Evolutionary conservation across 23 tunicate species (phyloP).

Genomic region (Clavelina lepadiformis): DNA sequence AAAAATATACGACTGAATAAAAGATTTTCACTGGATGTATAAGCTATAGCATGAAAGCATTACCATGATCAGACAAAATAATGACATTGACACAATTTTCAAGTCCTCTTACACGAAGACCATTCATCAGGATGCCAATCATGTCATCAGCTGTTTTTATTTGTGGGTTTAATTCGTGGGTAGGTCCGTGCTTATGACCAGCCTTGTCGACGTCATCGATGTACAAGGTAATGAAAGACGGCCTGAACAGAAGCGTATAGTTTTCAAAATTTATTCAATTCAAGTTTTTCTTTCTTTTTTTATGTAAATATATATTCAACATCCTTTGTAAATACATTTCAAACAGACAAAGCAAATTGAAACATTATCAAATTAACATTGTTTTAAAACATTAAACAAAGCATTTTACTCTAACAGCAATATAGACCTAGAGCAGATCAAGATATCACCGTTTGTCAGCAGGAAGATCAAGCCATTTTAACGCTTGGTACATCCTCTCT

Average conservation of each 20-base stretch:
- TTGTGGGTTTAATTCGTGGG: slow-evolving; percentile 17
- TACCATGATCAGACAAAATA: slow-evolving; percentile 82
- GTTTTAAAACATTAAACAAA: no score
- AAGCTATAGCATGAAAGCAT: no score
- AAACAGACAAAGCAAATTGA: no score
- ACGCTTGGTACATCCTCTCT: slow-evolving; percentile 73
- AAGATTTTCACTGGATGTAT: no score
- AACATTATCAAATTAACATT: no score
- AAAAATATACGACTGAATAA: not conserved
- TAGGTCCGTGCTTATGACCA: slow-evolving; percentile 63
- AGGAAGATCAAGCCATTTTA: slow-evolving; percentile 91
- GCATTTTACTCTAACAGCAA: no score
- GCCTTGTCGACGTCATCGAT: slow-evolving; percentile 64
- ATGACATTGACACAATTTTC: slow-evolving; percentile 86
- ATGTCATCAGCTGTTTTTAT: slow-evolving; percentile 37
- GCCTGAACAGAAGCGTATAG: no score
- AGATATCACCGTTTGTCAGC: slow-evolving; percentile 62
- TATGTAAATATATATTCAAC: no score
- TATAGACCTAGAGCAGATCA: no score
- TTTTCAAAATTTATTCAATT: no score
- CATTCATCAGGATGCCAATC: slow-evolving; percentile 70
- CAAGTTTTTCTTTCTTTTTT: no score
- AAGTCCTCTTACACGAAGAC: slow-evolving; percentile 50
- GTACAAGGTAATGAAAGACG: slow-evolving; percentile 60
- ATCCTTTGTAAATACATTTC: no score